Evolutionary conservation across 2,113 vertebrate species (phyloP).

Genomic region (Mola mola): DNA sequence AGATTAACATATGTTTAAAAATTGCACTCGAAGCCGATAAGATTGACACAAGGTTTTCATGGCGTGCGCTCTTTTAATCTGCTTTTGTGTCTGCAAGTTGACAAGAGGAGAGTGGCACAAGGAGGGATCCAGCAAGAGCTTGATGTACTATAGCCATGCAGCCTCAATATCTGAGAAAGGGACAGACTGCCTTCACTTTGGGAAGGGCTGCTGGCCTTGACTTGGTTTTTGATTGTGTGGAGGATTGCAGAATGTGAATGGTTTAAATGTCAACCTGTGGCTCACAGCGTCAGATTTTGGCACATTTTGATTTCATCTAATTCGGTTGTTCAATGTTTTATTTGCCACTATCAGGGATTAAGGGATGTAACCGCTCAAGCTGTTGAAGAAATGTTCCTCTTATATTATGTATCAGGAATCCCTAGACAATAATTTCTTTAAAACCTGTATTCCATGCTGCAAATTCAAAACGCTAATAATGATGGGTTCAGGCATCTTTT

Average conservation of each 20-base stretch:
- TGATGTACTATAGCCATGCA: conserved; percentile 70
- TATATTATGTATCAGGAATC: no score
- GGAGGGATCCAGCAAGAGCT: conserved; percentile 70
- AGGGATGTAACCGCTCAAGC: no score
- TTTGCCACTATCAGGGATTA: conserved; percentile 1
- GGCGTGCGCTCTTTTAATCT: conserved; percentile 68
- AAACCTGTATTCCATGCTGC: no score
- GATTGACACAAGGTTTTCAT: conserved; percentile 81
- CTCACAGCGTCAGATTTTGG: conserved; percentile 2
- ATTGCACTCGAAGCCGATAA: conserved; percentile 81
- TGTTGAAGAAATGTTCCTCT: no score
- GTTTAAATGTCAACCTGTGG: conserved; percentile 53
- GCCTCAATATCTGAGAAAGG: conserved; percentile 53
- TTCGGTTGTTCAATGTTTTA: background rate
- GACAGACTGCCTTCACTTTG: conserved; percentile 29
- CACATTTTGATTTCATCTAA: conserved; percentile 8
- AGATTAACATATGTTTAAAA: conserved; percentile 87
- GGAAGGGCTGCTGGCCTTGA: conserved; percentile 14
- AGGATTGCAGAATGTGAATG: conserved; percentile 13
- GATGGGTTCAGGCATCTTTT: background rate
- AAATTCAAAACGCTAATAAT: background rate
- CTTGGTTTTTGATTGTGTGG: conserved; percentile 21
- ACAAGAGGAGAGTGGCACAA: conserved; percentile 75
- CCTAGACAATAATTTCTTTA: no score
- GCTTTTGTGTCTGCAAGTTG: conserved; percentile 72